A percentile compares a stretch with the other conserved stretches of the same genome.
phyloP scores from a whole-genome alignment of 2,113 vertebrate species.

The Crypturellus undulatus region DNA sequence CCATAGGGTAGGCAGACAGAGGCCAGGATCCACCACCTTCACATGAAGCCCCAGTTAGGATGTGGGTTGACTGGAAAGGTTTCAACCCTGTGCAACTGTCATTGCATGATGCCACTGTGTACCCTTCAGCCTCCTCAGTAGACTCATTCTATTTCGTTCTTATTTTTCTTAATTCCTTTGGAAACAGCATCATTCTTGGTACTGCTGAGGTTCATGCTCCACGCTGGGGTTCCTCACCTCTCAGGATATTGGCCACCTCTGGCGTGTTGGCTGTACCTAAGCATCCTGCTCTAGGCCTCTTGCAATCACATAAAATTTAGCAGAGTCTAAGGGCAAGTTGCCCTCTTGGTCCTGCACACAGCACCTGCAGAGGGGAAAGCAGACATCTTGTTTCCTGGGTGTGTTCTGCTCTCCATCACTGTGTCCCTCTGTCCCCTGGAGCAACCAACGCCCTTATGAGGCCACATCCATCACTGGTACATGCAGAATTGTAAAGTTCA shows the following conservation, averaged over 20 bases:
- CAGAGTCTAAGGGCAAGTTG: neutral
- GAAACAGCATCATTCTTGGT: neutral
- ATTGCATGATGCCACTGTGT: neutral
- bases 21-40: neutral
- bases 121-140: neutral
- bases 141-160: neutral
- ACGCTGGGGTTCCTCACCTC: neutral
- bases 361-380: rapidly evolving
- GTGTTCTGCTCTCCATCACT: neutral
- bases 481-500: neutral
- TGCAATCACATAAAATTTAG: neutral
- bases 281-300: neutral
- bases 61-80: neutral
- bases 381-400: neutral
- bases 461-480: neutral
- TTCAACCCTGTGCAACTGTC: neutral
- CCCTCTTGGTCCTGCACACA: neutral
- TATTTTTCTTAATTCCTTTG: neutral
- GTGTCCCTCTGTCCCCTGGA: neutral
- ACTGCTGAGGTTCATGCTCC: neutral
- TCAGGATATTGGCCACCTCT: neutral
- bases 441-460: neutral
- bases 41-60: neutral
- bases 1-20: rapidly evolving
- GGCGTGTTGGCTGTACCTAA: neutral